phyloP scores from a whole-genome alignment of 2,113 vertebrate species.

The Canis aureus region DNA sequence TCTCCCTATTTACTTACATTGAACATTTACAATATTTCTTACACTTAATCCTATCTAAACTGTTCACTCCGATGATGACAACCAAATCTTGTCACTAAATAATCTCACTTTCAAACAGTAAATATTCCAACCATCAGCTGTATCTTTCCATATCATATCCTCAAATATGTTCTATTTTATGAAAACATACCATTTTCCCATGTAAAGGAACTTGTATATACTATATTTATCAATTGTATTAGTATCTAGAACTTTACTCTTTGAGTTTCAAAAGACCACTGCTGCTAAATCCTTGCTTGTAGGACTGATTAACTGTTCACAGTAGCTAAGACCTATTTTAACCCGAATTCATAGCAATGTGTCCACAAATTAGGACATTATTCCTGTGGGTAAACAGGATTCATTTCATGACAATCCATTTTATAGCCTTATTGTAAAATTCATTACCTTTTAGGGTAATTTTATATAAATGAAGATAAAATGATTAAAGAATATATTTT shows the following conservation, averaged over 20 bases:
- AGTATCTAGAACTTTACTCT: conserved; percentile 37
- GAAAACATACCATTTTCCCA: background rate
- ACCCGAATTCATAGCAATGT: conserved; percentile 62
- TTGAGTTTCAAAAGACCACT: background rate
- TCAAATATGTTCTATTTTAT: background rate
- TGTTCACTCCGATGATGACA: background rate
- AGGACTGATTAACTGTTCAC: background rate
- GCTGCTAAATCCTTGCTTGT: background rate
- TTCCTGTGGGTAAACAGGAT: conserved; percentile 69
- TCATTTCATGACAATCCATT: conserved; percentile 64
- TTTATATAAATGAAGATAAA: conserved; percentile 56
- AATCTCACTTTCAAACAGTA: conserved; percentile 12
- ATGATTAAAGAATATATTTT: conserved; percentile 65
- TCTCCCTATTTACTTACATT: background rate
- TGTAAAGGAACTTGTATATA: background rate
- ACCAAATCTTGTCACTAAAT: background rate
- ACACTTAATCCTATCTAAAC: background rate
- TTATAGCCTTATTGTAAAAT: conserved; percentile 70
- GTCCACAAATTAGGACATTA: conserved; percentile 69
- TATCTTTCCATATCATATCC: background rate
- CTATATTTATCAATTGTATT: background rate
- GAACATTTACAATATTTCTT: background rate
- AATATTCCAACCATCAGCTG: background rate
- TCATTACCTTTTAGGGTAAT: conserved; percentile 60
- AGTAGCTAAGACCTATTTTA: conserved; percentile 63